Conservation (phyloP, 1,140 invertebrate species). For the Homarus americanus region DNA sequence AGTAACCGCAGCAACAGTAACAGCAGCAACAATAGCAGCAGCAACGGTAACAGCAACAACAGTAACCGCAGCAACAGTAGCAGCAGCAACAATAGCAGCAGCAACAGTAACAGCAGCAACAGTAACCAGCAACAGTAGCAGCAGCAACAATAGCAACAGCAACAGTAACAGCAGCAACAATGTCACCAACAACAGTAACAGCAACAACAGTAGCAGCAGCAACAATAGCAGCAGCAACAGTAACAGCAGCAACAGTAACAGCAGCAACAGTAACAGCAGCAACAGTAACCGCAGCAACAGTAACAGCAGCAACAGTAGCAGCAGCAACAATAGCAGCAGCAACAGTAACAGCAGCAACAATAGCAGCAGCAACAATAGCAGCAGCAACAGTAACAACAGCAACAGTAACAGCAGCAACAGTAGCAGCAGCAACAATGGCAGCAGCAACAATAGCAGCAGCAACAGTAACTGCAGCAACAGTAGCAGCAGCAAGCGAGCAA, state of each 20-base stretch:
- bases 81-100: too few species aligned
- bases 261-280: conserved; percentile 2
- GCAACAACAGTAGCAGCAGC: too few species aligned
- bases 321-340: too few species aligned
- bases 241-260: not conserved
- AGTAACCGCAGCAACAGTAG: too few species aligned
- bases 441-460: not conserved
- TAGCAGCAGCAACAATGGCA: not conserved
- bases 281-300: not conserved
- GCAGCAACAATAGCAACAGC: not conserved
- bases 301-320: too few species aligned
- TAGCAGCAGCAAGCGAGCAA: not conserved
- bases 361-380: not conserved
- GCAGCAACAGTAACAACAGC: not conserved
- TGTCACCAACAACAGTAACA: not conserved
- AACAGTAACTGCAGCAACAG: not conserved
- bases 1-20: too few species aligned
- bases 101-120: not conserved
- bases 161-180: not conserved
- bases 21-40: too few species aligned
- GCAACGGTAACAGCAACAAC: too few species aligned
- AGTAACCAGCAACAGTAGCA: conserved; percentile 1
- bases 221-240: too few species aligned
- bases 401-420: not conserved
- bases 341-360: not conserved